phyloP scores from a whole-genome alignment of 2,113 vertebrate species.

The Pelusios castaneus region DNA sequence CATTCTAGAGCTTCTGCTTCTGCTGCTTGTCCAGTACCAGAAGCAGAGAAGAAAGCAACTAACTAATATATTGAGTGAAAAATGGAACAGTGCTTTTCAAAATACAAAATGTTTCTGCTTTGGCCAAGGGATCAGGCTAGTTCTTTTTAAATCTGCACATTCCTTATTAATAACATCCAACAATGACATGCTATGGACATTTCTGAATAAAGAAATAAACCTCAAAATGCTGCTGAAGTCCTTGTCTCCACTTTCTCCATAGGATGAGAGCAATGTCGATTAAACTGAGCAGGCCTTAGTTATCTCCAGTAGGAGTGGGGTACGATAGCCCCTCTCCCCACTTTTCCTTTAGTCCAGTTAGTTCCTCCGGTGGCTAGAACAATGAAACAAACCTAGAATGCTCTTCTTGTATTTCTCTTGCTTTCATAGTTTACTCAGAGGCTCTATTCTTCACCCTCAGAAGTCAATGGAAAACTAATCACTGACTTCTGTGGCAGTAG shows the following conservation, averaged over 20 bases:
- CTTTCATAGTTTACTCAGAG: background rate
- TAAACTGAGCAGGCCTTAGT: background rate
- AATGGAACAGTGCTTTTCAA: background rate
- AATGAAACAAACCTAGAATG: background rate
- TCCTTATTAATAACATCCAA: background rate
- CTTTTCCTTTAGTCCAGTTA: background rate
- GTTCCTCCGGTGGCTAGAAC: background rate
- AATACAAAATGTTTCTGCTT: background rate
- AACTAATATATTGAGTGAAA: background rate
- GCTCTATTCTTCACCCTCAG: background rate
- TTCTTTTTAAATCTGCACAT: background rate
- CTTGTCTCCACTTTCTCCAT: background rate
- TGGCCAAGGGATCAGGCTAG: background rate
- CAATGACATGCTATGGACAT: background rate
- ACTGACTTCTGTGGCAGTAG: background rate
- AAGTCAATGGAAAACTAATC: background rate
- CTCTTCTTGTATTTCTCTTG: conserved; percentile 2
- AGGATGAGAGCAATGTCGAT: background rate
- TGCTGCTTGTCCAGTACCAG: background rate
- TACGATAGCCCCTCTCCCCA: background rate
- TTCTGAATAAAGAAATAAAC: background rate
- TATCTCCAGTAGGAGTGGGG: background rate
- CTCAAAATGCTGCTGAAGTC: background rate
- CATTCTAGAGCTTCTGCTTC: background rate
- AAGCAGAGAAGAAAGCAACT: background rate